phyloP scores from a whole-genome alignment of 2,888 invertebrate genomes.

The Calliopum simillimum region DNA sequence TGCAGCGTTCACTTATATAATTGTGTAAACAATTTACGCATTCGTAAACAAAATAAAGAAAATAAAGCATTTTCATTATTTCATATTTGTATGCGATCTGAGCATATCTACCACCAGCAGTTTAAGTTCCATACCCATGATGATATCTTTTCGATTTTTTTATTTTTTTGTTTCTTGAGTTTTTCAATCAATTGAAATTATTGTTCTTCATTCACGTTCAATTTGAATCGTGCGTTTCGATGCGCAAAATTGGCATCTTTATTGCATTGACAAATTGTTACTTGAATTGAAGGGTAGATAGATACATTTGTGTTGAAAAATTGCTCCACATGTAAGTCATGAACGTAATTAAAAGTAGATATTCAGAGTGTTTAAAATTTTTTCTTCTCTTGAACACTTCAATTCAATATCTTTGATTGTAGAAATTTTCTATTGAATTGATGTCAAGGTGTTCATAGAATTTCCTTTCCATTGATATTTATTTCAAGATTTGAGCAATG shows the following conservation, averaged over 20 bases:
- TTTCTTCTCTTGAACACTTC: no score
- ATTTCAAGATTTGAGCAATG: no score
- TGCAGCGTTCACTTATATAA: no score
- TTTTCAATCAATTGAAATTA: constrained; percentile 22
- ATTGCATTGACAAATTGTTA: not conserved
- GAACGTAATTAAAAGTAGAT: no score
- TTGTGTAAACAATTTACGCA: not conserved
- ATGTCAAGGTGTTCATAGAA: constrained; percentile 13
- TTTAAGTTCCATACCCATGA: not conserved
- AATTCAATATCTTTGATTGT: not conserved
- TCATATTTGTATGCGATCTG: not conserved
- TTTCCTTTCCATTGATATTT: no score
- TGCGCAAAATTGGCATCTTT: constrained; percentile 9
- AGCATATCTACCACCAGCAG: constrained; percentile 2
- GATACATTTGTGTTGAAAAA: no score
- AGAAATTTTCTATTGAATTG: constrained; percentile 12
- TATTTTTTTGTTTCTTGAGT: not conserved
- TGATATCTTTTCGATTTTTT: not conserved
- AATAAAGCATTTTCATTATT: not conserved
- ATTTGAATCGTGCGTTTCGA: not conserved
- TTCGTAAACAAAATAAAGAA: not conserved
- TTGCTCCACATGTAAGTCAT: no score
- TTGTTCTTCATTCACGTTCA: not conserved
- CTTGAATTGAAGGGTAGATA: not conserved
- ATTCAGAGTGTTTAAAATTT: no score